Base-by-base conservation (phyloP, 2,888 invertebrate genomes). In the Dasypolia templi region DNA sequence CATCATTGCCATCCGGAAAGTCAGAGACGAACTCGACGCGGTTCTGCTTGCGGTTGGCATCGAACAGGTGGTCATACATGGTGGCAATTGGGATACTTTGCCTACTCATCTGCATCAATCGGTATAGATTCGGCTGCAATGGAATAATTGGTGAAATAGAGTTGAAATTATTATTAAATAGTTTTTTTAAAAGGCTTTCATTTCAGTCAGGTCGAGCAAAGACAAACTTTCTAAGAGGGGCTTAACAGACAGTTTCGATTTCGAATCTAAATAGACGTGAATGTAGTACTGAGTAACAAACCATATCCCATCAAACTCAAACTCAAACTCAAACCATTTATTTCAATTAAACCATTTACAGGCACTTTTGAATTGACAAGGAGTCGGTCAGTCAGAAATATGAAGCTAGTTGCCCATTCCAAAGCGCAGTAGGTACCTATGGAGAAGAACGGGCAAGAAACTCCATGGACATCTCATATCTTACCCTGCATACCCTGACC, bases 11-110 rank as follows among this genome's bases (percentile, higher is more conserved):
- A 9, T 96, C 95, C 0, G 99, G 99, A 94, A 99, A 99, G 95
- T 99, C 99, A 0, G 98, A 97, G 22, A 99, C 97, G 89, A 99
- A 97, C 93, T 99, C 99, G 6, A 99, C 97, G 58, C 99, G 96
- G 94, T 99, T 99, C 86, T 98, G 97, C 86, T 97, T 97, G 69
- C 98, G 97, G 69, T 96, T 96, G 62, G 96, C 96, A 53, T 97
- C 97, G 92, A 99, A 99, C 65, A 99, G 96, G 90, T 98, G 97
- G 89, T 98, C 98, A 91, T 97, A 98, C 92, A 97, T 97, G 0
- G 98, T 97, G 6, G 98, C 98, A 66, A 98, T 97, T 1, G 98
- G 98, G 86, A 98, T 98, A 80, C 97, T 97, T 86, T 98, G 98
- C 87, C 97, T 97, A 85, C 98, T 98, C 91, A 98, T 96, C 94